Percentiles rank a stretch among this genome's conserved stretches.
Evolutionary conservation across 2,797 vertebrate genomes (phyloP).

Genomic region (Thripadectes ignobilis): DNA sequence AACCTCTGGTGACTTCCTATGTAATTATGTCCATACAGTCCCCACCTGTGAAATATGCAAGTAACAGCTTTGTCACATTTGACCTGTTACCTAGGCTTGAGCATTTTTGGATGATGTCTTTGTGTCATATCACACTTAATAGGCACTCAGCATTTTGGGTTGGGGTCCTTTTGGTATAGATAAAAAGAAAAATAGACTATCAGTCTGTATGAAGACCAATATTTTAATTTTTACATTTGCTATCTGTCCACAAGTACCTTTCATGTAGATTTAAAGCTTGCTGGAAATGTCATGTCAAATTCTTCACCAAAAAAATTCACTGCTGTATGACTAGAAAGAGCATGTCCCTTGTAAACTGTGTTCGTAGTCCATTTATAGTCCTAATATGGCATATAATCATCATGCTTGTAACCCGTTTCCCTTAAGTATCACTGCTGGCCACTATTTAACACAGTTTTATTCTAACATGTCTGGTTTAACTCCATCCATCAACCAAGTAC

Average conservation of each 20-base stretch:
- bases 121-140: neutral
- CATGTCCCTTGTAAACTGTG: neutral
- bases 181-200: neutral
- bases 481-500: neutral
- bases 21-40: fast-evolving
- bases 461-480: neutral
- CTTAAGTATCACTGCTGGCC: neutral
- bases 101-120: neutral
- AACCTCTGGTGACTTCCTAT: neutral
- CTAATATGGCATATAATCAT: neutral
- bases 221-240: neutral
- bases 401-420: neutral
- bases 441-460: neutral
- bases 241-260: neutral
- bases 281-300: neutral
- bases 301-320: neutral
- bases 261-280: neutral
- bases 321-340: neutral
- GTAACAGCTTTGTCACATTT: neutral
- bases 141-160: neutral
- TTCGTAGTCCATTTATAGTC: neutral
- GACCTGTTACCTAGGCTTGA: neutral
- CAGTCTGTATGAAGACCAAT: neutral
- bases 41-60: neutral
- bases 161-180: neutral